Conservation (phyloP, 35 echinoderm and acorn worm species). For the Heliocidaris tuberculata region DNA sequence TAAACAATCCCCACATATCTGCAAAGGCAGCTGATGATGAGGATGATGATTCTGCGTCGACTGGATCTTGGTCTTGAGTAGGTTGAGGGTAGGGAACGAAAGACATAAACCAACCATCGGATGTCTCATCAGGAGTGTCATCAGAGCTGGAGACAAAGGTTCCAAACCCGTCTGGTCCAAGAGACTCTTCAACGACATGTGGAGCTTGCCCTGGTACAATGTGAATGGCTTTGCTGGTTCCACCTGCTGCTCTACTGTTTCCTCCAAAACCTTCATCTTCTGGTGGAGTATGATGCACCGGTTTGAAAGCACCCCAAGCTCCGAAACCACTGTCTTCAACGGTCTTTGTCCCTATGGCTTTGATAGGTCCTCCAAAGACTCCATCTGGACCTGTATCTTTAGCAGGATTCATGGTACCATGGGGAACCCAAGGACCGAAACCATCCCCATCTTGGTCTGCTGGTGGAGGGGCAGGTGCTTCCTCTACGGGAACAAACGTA, state of each 20-base stretch:
- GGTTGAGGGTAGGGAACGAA: conserved; percentile 36
- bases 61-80: background rate
- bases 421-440: background rate
- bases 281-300: background rate
- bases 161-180: background rate
- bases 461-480: background rate
- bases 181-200: background rate
- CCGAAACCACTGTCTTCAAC: background rate
- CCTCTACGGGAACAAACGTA: background rate
- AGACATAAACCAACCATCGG: conserved; percentile 36
- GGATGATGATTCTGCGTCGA: background rate
- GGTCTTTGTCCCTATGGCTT: background rate
- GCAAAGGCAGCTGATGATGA: conserved; percentile 26
- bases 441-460: background rate
- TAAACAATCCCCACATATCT: conserved; percentile 25
- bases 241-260: background rate
- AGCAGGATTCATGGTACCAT: background rate
- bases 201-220: background rate
- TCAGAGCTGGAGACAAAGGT: conserved; percentile 7
- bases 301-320: conserved; percentile 42
- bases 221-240: background rate
- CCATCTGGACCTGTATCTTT: background rate
- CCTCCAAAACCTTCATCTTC: background rate
- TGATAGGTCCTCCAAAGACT: conserved; percentile 18
- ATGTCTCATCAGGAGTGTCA: background rate